Conservation (phyloP, 2,888 invertebrate genomes). For the Nezara viridula region DNA sequence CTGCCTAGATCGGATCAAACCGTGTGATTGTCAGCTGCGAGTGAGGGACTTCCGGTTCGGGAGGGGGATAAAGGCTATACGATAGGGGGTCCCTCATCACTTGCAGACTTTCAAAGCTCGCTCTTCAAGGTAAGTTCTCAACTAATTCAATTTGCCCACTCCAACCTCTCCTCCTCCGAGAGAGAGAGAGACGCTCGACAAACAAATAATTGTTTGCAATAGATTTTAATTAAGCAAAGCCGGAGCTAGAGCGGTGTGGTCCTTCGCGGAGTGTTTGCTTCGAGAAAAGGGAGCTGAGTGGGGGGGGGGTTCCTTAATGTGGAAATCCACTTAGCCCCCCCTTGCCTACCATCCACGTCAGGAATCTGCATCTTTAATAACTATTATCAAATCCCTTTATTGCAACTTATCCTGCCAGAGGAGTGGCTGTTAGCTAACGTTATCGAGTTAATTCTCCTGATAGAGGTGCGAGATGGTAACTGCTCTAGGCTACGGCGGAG, state of each 20-base stretch:
- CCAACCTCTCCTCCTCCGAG: not conserved
- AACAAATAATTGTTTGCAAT: conserved; percentile 63
- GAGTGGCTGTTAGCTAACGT: conserved; percentile 3
- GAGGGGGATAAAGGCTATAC: not conserved
- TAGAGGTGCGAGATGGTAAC: not conserved
- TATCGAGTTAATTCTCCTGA: not conserved
- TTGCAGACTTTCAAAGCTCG: conserved; percentile 43
- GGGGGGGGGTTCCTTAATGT: conserved; percentile 31
- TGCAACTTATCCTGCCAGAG: conserved; percentile 17
- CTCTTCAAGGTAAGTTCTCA: conserved; percentile 39
- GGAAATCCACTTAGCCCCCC: conserved; percentile 52
- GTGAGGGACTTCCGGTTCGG: not conserved
- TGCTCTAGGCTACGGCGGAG: not conserved
- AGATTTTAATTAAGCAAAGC: conserved; percentile 64
- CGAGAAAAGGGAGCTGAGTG: conserved; percentile 53
- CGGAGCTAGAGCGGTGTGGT: conserved; percentile 59
- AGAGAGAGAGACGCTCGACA: conserved; percentile 38
- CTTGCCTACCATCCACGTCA: not conserved
- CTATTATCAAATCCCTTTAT: conserved; percentile 49
- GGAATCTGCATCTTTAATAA: conserved; percentile 49
- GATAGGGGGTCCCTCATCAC: conserved; percentile 14
- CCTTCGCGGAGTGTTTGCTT: conserved; percentile 63
- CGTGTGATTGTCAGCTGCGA: not conserved
- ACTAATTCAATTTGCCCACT: conserved; percentile 60
- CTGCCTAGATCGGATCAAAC: not conserved